Evolutionary conservation across 2,888 invertebrate species (phyloP).

Genomic region (Spilarctia lutea): DNA sequence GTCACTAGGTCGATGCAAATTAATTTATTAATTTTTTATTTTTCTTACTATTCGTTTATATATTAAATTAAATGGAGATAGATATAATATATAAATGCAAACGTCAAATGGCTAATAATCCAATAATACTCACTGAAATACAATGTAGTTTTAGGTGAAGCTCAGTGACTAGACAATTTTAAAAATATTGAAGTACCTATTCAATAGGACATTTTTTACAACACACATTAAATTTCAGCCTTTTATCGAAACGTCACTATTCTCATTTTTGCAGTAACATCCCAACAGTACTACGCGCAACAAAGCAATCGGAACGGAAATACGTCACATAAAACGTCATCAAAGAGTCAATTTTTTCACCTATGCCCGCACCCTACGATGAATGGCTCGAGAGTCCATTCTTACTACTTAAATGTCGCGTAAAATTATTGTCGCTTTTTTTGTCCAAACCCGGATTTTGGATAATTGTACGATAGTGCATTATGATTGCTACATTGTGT

Average conservation of each 20-base stretch:
- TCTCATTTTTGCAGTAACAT: conserved; percentile 20
- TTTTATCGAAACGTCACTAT: conserved; percentile 16
- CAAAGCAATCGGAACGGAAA: conserved; percentile 62
- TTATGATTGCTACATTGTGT: conserved; percentile 37
- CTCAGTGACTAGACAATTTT: background rate
- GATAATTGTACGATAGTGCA: conserved; percentile 41
- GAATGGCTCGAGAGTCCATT: conserved; percentile 56
- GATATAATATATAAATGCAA: too few relatives aligned
- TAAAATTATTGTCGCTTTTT: conserved; percentile 53
- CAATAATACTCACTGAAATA: too few relatives aligned
- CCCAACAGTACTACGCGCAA: conserved; percentile 42
- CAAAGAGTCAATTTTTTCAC: conserved; percentile 50
- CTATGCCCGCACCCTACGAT: conserved; percentile 47
- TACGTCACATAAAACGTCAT: conserved; percentile 50
- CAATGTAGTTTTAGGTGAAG: background rate
- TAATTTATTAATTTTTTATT: too few relatives aligned
- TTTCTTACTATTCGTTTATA: too few relatives aligned
- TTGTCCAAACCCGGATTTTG: conserved; percentile 38
- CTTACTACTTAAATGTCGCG: conserved; percentile 61
- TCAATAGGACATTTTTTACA: background rate
- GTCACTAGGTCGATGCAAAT: too few relatives aligned
- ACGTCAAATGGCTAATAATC: too few relatives aligned
- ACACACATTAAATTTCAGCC: background rate
- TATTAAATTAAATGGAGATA: too few relatives aligned
- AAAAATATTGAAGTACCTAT: background rate